Base-by-base conservation (phyloP, 2,113 vertebrate genomes). In the Xenus cinereus region DNA sequence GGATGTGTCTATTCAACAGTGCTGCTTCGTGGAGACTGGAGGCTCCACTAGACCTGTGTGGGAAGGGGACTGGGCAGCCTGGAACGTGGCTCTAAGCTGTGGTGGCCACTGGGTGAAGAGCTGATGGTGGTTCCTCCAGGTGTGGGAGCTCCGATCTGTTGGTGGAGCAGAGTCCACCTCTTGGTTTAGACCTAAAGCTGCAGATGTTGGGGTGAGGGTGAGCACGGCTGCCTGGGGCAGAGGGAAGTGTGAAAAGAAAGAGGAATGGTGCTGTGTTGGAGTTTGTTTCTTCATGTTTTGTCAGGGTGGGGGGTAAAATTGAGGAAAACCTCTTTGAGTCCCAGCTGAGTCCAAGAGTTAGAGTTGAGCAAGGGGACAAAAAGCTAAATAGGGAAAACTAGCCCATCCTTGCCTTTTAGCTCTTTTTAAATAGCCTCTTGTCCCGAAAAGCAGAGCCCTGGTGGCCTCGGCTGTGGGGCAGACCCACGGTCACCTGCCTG, bases 41-140 rank as follows among this genome's bases (percentile, higher is more conserved):
- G 5, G 6, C 26, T 28, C 27, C 64, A 4, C 16, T 14, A 35
- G 68, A 6, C 20, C 3, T 1, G 39, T 3, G 20, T 20, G 75
- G 68, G 63, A 27, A 77, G 16, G 53, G 69, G 57, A 10, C 68
- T 39, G 53, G 68, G 56, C 51, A 72, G 85, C 75, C 59, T 22
- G 0, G 3, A 18, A 1, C 0, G 0, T 2, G 30, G 32, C 35
- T 43, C 14, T 1, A 3, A 43, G 26, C 54, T 21, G 35, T 14
- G 73, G 18, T 39, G 41, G 72, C 37, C 41, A 1, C 39, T 4
- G 72, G 28, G 50, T 10, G 51, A 14, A 14, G 66, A 2, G 43
- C 82, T 26, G 75, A 1, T 7, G 27, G 10, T 14, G 3, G 41
- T 59, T 45, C 2, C 1, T 6, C 46, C 62, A 3, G 69, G 51